phyloP scores from a whole-genome alignment of 92 coral and sea anemone species.

The Epizoanthus rinbou region DNA sequence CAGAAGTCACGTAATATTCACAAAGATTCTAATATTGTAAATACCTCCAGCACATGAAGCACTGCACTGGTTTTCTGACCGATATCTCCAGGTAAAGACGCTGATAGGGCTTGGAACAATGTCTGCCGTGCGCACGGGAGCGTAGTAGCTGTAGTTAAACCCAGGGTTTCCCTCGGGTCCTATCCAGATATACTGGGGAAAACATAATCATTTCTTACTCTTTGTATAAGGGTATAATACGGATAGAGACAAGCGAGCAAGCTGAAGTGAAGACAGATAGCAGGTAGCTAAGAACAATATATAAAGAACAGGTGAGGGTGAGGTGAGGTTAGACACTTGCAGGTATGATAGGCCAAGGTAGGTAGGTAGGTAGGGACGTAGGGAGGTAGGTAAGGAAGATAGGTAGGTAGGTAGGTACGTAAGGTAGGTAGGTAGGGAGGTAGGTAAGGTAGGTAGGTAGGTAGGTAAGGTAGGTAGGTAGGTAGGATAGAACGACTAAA shows the following conservation, averaged over 20 bases:
- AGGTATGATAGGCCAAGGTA: background rate
- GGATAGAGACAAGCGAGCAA: background rate
- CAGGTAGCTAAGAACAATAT: too few species aligned
- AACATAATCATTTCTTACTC: background rate
- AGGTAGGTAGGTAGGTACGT: background rate
- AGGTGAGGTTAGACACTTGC: background rate
- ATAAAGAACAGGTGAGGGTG: background rate
- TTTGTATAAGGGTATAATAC: too few species aligned
- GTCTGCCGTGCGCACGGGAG: slow-evolving; percentile 24
- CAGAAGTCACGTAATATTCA: too few species aligned
- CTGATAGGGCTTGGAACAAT: slow-evolving; percentile 45
- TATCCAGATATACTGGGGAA: slow-evolving; percentile 56
- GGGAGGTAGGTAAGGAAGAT: background rate
- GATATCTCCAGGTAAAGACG: slow-evolving; percentile 68
- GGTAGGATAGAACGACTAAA: background rate
- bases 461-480: background rate
- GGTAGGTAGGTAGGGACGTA: background rate
- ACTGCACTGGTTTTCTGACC: slow-evolving; percentile 54
- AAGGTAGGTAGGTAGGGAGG: background rate
- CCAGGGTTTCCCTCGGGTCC: slow-evolving; percentile 66
- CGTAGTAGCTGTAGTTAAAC: slow-evolving; percentile 62
- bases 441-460: background rate
- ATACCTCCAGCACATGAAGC: slow-evolving; percentile 88
- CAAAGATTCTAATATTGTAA: too few species aligned
- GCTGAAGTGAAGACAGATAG: too few species aligned